These are phyloP conservation scores for Athalia rosae DNA, from an alignment of 2,888 invertebrate genomes.

Conservation along the genomic window DNA sequence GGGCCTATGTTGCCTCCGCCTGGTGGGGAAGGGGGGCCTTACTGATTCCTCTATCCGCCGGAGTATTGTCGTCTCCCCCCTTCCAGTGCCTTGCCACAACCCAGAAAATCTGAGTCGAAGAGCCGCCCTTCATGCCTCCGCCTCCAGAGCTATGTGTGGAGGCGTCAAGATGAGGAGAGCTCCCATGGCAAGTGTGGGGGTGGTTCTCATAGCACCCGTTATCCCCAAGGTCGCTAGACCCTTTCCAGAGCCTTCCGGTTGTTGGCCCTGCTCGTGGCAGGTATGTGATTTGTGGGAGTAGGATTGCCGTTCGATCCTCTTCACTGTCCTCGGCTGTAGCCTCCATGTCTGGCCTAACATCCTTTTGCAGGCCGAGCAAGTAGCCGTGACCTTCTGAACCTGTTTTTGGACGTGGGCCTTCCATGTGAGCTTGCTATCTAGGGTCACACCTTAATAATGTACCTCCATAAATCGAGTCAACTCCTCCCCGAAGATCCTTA, in stretches of 20 bases:
- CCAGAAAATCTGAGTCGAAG: not conserved
- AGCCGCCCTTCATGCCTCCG: conserved; percentile 13
- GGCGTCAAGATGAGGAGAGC: conserved; percentile 44
- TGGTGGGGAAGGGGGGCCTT: not conserved
- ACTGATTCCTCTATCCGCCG: not conserved
- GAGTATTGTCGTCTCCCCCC: not conserved
- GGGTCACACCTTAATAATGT: conserved; percentile 26
- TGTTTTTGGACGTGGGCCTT: conserved; percentile 2
- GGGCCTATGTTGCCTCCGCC: not conserved
- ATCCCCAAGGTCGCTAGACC: conserved; percentile 44
- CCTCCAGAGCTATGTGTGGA: conserved; percentile 21
- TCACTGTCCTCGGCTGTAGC: not conserved
- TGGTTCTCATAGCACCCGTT: conserved; percentile 47
- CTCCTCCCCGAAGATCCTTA: not conserved
- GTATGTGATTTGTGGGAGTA: not conserved
- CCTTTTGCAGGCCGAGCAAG: conserved; percentile 43
- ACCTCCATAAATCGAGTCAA: not conserved
- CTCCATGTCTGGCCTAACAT: conserved; percentile 40
- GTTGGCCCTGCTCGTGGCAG: not conserved
- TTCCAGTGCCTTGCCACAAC: not conserved
- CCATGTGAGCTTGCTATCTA: conserved; percentile 28
- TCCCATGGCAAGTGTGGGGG: conserved; percentile 30
- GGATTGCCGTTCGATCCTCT: conserved; percentile 22
- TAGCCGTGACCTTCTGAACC: not conserved
- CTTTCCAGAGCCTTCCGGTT: conserved; percentile 8